These are phyloP conservation scores for Muschampia plurimacula DNA, from an alignment of 2,888 invertebrate species.

Conservation along the genomic window DNA sequence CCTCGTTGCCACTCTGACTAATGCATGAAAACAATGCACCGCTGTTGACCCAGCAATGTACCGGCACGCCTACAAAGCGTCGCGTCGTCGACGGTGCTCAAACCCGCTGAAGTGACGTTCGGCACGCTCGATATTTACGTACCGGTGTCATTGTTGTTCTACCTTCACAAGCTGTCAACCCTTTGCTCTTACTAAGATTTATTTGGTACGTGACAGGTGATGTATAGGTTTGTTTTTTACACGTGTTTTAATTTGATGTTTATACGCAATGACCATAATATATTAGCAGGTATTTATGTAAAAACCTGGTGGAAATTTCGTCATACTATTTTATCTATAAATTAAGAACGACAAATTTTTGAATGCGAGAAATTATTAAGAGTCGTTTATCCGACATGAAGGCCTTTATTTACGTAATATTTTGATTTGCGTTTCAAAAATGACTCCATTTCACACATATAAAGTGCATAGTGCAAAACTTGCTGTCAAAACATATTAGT, in stretches of 20 bases:
- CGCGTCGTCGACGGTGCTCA: slow-evolving; percentile 29
- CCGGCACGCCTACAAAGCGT: slow-evolving; percentile 34
- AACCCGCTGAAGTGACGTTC: slow-evolving; percentile 29
- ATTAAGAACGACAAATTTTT: too few species aligned
- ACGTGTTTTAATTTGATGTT: slow-evolving; percentile 20
- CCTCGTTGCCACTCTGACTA: slow-evolving; percentile 66
- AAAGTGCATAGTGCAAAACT: too few species aligned
- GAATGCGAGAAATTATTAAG: too few species aligned
- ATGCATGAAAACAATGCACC: slow-evolving; percentile 62
- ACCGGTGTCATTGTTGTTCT: slow-evolving; percentile 32
- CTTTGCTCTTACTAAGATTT: slow-evolving; percentile 32
- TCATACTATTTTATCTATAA: too few species aligned
- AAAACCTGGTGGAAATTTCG: background rate
- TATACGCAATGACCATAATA: background rate
- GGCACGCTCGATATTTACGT: slow-evolving; percentile 27
- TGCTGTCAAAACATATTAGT: too few species aligned
- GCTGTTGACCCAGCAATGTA: slow-evolving; percentile 66
- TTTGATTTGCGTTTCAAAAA: too few species aligned
- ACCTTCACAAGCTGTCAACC: slow-evolving; percentile 26
- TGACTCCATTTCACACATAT: too few species aligned
- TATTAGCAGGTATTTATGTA: slow-evolving; percentile 15
- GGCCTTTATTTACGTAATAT: too few species aligned
- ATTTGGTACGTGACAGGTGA: slow-evolving; percentile 23
- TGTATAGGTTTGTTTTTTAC: slow-evolving; percentile 39
- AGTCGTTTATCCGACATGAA: too few species aligned